phyloP scores from a whole-genome alignment of 1,140 invertebrate species.

The Habropoda laboriosa region DNA sequence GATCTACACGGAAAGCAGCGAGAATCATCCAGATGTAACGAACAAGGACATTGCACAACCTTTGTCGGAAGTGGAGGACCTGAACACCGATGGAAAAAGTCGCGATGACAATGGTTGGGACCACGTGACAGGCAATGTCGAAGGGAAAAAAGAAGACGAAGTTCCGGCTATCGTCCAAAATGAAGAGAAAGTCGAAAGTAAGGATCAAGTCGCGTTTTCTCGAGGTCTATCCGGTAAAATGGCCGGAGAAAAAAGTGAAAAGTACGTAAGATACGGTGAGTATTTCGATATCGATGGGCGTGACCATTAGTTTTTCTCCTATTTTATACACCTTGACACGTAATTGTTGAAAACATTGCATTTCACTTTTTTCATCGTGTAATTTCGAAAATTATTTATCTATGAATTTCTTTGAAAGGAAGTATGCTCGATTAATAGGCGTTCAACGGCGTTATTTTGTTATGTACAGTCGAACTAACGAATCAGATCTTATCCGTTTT shows the following conservation, averaged over 20 bases:
- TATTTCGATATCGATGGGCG: slow-evolving; percentile 75
- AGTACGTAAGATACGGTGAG: slow-evolving; percentile 79
- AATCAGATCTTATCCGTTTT: slow-evolving; percentile 69
- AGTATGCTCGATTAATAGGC: neutral
- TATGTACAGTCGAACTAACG: slow-evolving; percentile 2
- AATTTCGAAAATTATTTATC: no score
- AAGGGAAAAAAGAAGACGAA: neutral
- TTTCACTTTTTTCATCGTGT: neutral
- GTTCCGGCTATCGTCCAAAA: neutral
- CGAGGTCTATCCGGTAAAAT: slow-evolving; percentile 34
- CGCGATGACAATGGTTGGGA: neutral
- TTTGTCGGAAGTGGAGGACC: slow-evolving; percentile 50
- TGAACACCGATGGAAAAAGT: slow-evolving; percentile 22
- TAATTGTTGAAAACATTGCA: no score
- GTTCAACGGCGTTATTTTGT: neutral
- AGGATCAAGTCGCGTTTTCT: slow-evolving; percentile 7
- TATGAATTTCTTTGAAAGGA: neutral
- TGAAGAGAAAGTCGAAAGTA: neutral
- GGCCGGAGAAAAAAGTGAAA: slow-evolving; percentile 56
- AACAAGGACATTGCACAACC: neutral
- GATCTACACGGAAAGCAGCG: neutral
- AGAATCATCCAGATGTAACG: neutral
- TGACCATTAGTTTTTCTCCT: slow-evolving; percentile 59
- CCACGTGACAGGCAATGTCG: neutral
- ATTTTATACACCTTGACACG: no score